Base-by-base conservation (phyloP, 2,113 vertebrate species). In the Phycodurus eques region DNA sequence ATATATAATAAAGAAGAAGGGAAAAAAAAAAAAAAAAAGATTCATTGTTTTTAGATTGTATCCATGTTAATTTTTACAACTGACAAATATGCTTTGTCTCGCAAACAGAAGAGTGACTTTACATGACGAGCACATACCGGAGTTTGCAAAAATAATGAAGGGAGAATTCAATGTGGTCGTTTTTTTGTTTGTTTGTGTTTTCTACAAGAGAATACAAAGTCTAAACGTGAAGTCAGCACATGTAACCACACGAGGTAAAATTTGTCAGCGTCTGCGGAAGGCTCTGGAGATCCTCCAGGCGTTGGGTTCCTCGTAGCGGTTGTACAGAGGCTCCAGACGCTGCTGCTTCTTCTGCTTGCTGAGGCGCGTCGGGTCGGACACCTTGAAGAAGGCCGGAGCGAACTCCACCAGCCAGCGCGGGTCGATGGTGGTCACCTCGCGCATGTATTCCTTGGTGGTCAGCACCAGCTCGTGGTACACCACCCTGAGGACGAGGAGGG, bases 281-380 rank as follows among this genome's bases (percentile, higher is more conserved):
- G 96, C 97, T 0, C 96, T 92, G 0, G 98, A 99, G 77, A 99
- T 99, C 71, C 98, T 93, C 98, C 98, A 99, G 5, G 98, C 98
- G 0, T 99, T 99, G 80, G 98, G 98, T 68, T 99, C 98, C 77
- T 99, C 98, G 0, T 99, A 99, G 63, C 96, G 96, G 74, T 99
- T 99, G 91, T 99, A 99, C 1, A 99, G 87, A 0, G 97, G 97
- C 57, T 99, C 98, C 14, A 99, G 92, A 0, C 96, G 87, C 84
- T 99, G 97, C 85, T 99, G 97, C 75, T 98, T 98, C 89, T 99
- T 99, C 93, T 99, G 98, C 81, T 99, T 99, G 95, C 98, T 99
- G 83, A 99, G 94, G 60, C 98, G 96, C 2, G 96, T 99, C 0
- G 97, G 98, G 62, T 99, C 98, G 0, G 97, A 98, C 73, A 99